A percentile compares a stretch with the other conserved stretches of the same genome.
phyloP scores from a whole-genome alignment of 2,113 vertebrate genomes.

The Charina bottae region DNA sequence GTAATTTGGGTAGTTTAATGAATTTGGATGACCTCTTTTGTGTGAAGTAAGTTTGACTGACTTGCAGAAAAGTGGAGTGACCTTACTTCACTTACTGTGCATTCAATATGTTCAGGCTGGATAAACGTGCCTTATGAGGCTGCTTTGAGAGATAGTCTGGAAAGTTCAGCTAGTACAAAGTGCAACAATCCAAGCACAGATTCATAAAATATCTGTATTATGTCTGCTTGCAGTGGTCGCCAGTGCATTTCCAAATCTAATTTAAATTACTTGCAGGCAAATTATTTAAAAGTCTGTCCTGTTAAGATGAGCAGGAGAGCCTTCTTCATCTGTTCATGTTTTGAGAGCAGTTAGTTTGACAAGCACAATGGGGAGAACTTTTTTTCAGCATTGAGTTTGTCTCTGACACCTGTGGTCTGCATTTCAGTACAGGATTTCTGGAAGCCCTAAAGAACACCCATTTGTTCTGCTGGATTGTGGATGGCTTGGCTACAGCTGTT shows the following conservation, averaged over 20 bases:
- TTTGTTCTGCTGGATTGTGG: neutral
- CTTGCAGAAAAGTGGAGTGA: neutral
- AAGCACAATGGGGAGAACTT: neutral
- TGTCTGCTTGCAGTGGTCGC: neutral
- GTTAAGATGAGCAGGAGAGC: neutral
- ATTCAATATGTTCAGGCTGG: neutral
- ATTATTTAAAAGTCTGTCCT: neutral
- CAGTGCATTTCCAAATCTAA: neutral
- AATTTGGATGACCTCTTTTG: neutral
- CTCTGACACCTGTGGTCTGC: neutral
- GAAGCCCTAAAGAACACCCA: neutral
- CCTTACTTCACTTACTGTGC: neutral
- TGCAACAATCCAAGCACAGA: too few relatives aligned
- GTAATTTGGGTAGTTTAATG: neutral
- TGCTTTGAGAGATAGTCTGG: neutral
- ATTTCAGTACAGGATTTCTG: neutral
- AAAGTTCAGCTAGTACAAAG: neutral
- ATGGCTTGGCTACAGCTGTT: neutral
- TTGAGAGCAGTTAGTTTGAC: neutral
- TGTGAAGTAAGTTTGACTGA: neutral
- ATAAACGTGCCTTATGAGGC: neutral
- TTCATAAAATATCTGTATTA: neutral
- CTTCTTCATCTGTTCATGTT: too few relatives aligned
- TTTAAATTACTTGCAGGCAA: neutral
- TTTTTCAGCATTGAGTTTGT: neutral